Base-by-base conservation (phyloP, 2,888 invertebrate genomes). In the Cataglyphis livida region DNA sequence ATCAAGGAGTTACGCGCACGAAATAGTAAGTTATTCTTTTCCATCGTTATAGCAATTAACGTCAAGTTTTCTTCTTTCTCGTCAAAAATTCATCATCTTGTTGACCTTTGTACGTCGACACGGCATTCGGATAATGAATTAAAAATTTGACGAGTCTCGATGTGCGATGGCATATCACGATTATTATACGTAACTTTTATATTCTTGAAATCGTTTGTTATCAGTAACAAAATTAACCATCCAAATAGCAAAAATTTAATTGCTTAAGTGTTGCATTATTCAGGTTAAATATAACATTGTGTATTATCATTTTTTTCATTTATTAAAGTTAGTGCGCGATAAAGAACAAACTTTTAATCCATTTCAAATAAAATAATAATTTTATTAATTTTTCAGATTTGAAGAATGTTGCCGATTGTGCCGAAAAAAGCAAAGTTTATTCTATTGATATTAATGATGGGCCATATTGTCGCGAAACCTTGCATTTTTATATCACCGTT, bases 401-500 rank as follows among this genome's bases (percentile, higher is more conserved):
- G 10, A 9, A 12, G 41, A 28, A 51, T 35, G 44, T 44, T n/a
- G 10, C 10, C 41, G 32, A 6, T 73, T 81, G 44, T 7, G 21
- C 28, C 9, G 12, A 62, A 12, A 71, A 32, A 68, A 59, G 84
- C 85, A 85, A 87, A 59, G 51, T 32, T 35, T 7, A 44, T 38
- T 15, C 48, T 85, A 9, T 7, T 85, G n/a, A 7, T 83, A 21
- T 25, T 66, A 21, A 57, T 79, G 10, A 10, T 68, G 4, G 44
- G 78, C 9, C 64, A 44, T n/a, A 25, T 83, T 32, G 64, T 32
- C 12, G 83, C 85, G 0, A 70, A 82, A 7, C 59, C 68, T 4
- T 90, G 89, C 18, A 82, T 90, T 44, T 84, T 89, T 57, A 93
- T 93, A 0, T 90, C 93, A 41, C 90, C 93, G 0, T 85, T 94